Evolutionary conservation across 2,113 vertebrate species (phyloP).

Genomic region (Rhynchomys soricoides): DNA sequence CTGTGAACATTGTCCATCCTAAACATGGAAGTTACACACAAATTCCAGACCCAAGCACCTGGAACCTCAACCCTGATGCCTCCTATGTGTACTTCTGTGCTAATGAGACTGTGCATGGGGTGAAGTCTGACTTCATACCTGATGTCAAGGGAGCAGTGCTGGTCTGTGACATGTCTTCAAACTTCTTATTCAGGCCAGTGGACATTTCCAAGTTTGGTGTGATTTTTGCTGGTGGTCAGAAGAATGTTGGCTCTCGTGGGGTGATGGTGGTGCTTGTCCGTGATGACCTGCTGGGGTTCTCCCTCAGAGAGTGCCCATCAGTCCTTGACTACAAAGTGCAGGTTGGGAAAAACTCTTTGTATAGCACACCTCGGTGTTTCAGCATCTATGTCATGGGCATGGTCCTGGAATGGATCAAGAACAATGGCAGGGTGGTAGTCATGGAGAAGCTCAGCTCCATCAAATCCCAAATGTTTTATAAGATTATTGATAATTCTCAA

Average conservation of each 20-base stretch:
- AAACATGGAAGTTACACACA: constrained; percentile 92
- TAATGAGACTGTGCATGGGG: constrained; percentile 97
- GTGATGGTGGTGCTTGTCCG: constrained; percentile 95
- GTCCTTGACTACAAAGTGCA: constrained; percentile 96
- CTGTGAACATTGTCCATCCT: constrained; percentile 93
- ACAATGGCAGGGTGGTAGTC: constrained; percentile 89
- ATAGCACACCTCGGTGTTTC: constrained; percentile 97
- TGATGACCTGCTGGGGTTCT: constrained; percentile 93
- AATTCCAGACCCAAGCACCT: constrained; percentile 93
- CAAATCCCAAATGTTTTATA: constrained; percentile 94
- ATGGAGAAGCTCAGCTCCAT: constrained; percentile 92
- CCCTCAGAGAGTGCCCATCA: constrained; percentile 93
- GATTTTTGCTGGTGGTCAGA: constrained; percentile 97
- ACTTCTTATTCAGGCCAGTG: constrained; percentile 94
- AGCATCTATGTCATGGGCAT: constrained; percentile 96
- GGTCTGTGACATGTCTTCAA: constrained; percentile 98
- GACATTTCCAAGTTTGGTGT: constrained; percentile 98
- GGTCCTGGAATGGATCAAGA: constrained; percentile 98
- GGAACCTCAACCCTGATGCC: constrained; percentile 93
- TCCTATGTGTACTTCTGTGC: constrained; percentile 98
- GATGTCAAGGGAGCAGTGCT: constrained; percentile 92
- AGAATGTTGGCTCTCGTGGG: constrained; percentile 95
- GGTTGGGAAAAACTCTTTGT: constrained; percentile 90
- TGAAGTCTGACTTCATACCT: constrained; percentile 95
- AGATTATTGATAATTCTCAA: constrained; percentile 92